Evolutionary conservation across 2,113 vertebrate genomes (phyloP), one percentile per base, ranked within the genome.

Genomic region (Cromileptes altivelis): DNA sequence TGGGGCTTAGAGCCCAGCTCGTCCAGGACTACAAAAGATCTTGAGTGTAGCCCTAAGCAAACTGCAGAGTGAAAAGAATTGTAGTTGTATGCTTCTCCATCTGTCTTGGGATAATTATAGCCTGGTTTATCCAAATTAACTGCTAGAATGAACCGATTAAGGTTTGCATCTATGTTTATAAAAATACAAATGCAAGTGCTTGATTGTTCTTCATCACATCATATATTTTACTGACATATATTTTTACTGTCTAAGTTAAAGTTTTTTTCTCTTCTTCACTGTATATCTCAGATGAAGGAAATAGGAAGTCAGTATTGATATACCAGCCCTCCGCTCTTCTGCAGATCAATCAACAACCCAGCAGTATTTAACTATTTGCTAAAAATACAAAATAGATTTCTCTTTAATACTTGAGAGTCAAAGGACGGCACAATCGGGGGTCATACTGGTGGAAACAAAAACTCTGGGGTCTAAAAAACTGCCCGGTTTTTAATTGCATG

Each of bases 291-390:
- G 94, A 97, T 96, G 95, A 97, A 97, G 96, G 94, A 97, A 96
- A 96, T 94, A 95, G 96, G 96, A 97, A 95, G 94, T 94, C 94
- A 95, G 91, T 94, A 93, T 94, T 27, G 95, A 94, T 93, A 95
- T 96, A 94, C 95, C 94, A 95, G 94, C 96, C 94, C 95, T 95
- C 93, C 95, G 95, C 95, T 95, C 93, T 94, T 95, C 93, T 95
- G 92, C 93, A 95, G 96, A 96, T 97, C 96, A 97, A 96, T 97
- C 95, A 93, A 96, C 57, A 96, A 95, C 95, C 95, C 95, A 96
- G 95, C 95, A 96, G 95, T 97, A 97, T 97, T 97, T 97, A 97
- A 97, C 95, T 96, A 96, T 97, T 97, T 97, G 95, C 97, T 97
- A 96, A 97, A 97, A 96, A 97, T 96, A 95, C 96, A 95, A 95